Percentiles rank a stretch among this genome's conserved stretches.
These are phyloP conservation scores for Drosophila fulvimacula DNA, from an alignment of 2,888 invertebrate species.

Conservation along the genomic window DNA sequence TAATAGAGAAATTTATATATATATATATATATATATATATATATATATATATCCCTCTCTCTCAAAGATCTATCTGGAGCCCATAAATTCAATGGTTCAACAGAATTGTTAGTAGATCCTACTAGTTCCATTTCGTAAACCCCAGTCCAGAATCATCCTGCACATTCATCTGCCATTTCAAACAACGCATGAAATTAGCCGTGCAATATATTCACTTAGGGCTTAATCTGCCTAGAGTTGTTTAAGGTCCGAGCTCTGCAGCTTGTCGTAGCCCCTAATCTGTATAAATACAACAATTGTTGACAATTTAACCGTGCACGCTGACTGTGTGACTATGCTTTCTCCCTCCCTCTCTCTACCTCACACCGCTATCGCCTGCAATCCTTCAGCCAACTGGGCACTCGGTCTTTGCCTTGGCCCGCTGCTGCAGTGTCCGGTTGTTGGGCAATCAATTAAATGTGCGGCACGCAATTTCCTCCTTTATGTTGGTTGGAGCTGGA, in stretches of 20 bases:
- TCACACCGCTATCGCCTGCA: background rate
- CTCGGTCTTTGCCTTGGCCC: background rate
- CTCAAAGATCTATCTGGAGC: background rate
- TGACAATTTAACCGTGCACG: slow-evolving; percentile 39
- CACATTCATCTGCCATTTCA: background rate
- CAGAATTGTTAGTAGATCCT: background rate
- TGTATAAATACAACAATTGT: slow-evolving; percentile 43
- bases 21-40: too few species aligned
- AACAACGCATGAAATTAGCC: background rate
- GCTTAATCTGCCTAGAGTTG: background rate
- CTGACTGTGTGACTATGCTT: background rate
- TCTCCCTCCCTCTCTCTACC: background rate
- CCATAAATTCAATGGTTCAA: too few species aligned
- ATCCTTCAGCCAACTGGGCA: background rate
- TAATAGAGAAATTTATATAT: too few species aligned
- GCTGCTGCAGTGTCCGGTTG: slow-evolving; percentile 41
- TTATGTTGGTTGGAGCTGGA: slow-evolving; percentile 30
- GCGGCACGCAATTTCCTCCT: slow-evolving; percentile 68
- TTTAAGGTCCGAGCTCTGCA: background rate
- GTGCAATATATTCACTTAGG: slow-evolving; percentile 1
- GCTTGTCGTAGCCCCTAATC: slow-evolving; percentile 6
- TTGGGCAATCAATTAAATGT: slow-evolving; percentile 69
- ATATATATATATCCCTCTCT: background rate
- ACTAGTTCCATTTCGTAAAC: background rate
- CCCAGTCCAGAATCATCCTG: background rate